Evolutionary conservation across 2,113 vertebrate species (phyloP).

Genomic region (Microtus oregoni): DNA sequence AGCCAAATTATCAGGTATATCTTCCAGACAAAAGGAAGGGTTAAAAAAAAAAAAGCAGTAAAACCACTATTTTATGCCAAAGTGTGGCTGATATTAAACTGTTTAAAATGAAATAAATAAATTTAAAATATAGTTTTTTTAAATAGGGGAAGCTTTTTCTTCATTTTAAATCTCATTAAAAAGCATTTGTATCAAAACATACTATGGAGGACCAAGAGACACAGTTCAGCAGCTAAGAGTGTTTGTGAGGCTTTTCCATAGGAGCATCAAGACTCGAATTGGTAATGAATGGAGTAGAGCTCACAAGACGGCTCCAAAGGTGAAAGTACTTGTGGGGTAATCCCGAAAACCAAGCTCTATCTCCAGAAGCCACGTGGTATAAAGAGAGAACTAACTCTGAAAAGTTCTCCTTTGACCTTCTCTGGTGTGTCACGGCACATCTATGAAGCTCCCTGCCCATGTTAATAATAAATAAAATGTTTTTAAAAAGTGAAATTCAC

Average conservation of each 20-base stretch:
- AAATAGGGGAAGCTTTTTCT: not conserved
- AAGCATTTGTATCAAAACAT: not conserved
- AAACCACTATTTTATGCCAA: not conserved
- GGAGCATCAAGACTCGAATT: not conserved
- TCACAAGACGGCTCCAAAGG: not conserved
- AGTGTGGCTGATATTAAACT: not conserved
- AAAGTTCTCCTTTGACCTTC: not conserved
- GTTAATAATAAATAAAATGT: not conserved
- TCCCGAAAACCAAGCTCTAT: not conserved
- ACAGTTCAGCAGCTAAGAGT: not conserved
- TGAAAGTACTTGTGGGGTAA: not conserved
- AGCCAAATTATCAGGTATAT: not conserved
- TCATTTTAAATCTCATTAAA: constrained; percentile 2
- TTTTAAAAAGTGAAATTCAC: not conserved
- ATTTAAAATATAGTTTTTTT: not conserved
- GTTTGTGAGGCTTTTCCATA: not conserved
- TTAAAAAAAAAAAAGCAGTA: not conserved
- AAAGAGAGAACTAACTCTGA: not conserved
- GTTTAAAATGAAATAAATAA: constrained; percentile 19
- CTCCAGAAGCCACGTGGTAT: not conserved
- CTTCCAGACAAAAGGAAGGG: not conserved
- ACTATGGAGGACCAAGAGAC: not conserved
- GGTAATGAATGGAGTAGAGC: not conserved
- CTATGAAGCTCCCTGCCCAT: not conserved
- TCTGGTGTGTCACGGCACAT: not conserved